A percentile compares a stretch with the other conserved stretches of the same genome.
Conservation (phyloP, 1,140 invertebrate genomes). For the Dysdera silvatica region DNA sequence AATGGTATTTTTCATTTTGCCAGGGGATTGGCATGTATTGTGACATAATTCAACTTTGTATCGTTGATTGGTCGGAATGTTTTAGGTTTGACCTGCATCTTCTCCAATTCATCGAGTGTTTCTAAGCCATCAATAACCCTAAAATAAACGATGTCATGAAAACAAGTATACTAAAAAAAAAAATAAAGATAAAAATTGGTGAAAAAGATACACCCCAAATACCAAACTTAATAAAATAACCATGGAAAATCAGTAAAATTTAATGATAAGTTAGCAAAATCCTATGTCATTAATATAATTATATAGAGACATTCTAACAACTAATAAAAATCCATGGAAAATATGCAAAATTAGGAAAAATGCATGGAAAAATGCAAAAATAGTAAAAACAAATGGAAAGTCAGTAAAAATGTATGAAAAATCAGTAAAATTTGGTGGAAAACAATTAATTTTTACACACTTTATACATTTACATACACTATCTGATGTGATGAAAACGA, state of each 20-base stretch:
- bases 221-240: neutral
- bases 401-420: too few species aligned
- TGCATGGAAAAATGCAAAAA: too few species aligned
- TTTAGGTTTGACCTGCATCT: conserved; percentile 86
- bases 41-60: conserved; percentile 74
- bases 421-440: too few species aligned
- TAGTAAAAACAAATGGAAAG: too few species aligned
- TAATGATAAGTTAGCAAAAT: neutral
- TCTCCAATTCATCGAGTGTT: conserved; percentile 89
- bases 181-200: neutral
- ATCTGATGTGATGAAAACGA: too few species aligned
- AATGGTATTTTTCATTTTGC: conserved; percentile 55
- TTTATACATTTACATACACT: too few species aligned
- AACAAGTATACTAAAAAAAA: neutral
- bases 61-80: conserved; percentile 78
- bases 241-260: conserved; percentile 11
- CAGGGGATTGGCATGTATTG: conserved; percentile 93
- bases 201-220: too few species aligned
- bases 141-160: neutral
- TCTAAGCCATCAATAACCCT: conserved; percentile 93
- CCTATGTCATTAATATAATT: neutral
- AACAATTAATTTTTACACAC: too few species aligned
- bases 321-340: too few species aligned
- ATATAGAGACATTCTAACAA: too few species aligned
- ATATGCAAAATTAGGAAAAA: too few species aligned